Conservation (phyloP, 2,888 invertebrate genomes). For the Hirtodrosophila cameraria region DNA sequence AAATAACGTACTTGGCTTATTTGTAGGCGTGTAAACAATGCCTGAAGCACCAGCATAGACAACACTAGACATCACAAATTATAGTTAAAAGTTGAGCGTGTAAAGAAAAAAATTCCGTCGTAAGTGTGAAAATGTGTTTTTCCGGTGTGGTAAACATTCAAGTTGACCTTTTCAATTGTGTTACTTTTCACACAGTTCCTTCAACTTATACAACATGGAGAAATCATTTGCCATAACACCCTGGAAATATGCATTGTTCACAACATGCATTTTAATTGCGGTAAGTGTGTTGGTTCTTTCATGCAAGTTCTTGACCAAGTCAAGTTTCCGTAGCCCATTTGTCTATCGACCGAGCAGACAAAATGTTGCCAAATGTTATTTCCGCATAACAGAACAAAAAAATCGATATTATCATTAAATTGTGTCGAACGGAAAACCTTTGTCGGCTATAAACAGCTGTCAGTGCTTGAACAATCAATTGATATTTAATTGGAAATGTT, state of each 20-base stretch:
- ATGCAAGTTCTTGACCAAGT: slow-evolving; percentile 23
- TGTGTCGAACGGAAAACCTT: neutral
- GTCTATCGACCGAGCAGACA: slow-evolving; percentile 19
- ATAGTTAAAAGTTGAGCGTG: slow-evolving; percentile 22
- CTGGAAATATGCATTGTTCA: slow-evolving; percentile 80
- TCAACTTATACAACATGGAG: slow-evolving; percentile 67
- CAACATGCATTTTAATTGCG: slow-evolving; percentile 73
- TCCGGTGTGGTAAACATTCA: neutral
- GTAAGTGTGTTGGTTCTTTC: slow-evolving; percentile 65
- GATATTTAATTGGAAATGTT: slow-evolving; percentile 28
- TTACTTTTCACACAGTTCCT: slow-evolving; percentile 10
- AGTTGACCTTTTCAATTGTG: no score
- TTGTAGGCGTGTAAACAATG: slow-evolving; percentile 49
- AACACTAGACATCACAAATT: slow-evolving; percentile 29
- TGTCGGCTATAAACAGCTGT: slow-evolving; percentile 29
- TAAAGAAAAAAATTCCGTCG: slow-evolving; percentile 22
- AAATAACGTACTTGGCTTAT: slow-evolving; percentile 18
- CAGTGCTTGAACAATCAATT: slow-evolving; percentile 35
- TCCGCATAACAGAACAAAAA: slow-evolving; percentile 30
- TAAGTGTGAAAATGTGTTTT: slow-evolving; percentile 25
- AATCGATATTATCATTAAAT: slow-evolving; percentile 37
- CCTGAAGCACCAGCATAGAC: slow-evolving; percentile 21
- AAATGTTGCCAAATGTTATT: slow-evolving; percentile 28
- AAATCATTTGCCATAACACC: slow-evolving; percentile 73
- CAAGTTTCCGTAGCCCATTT: neutral